A percentile compares a stretch with the other conserved stretches of the same genome.
These are phyloP conservation scores for Petaurus breviceps DNA, from an alignment of 2,113 vertebrate genomes.

Conservation along the genomic window DNA sequence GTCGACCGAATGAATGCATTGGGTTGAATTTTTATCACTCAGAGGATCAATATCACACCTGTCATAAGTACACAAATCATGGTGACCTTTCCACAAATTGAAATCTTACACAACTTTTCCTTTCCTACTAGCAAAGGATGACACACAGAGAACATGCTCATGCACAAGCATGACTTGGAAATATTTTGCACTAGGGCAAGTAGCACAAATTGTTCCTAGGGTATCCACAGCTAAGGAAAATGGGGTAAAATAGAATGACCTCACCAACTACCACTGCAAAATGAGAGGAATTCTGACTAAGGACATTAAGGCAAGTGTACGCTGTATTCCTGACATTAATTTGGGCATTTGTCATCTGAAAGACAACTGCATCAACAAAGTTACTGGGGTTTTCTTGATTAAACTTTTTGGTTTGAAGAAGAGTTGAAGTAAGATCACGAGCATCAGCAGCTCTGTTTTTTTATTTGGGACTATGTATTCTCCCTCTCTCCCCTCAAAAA, in stretches of 20 bases:
- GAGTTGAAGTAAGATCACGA: slow-evolving; percentile 15
- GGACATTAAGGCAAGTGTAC: slow-evolving; percentile 38
- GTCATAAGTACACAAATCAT: background rate
- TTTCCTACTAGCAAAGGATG: background rate
- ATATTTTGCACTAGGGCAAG: background rate
- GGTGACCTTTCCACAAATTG: slow-evolving; percentile 29
- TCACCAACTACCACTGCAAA: slow-evolving; percentile 15
- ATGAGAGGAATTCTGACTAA: slow-evolving; percentile 9
- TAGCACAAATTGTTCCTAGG: background rate
- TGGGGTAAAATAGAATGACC: background rate
- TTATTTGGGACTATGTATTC: background rate
- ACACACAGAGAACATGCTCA: background rate
- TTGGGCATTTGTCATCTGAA: slow-evolving; percentile 21
- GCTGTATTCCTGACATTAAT: background rate
- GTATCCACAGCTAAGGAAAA: background rate
- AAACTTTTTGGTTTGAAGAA: slow-evolving; percentile 35
- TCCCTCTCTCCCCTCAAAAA: background rate
- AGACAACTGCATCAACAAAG: slow-evolving; percentile 20
- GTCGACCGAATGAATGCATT: background rate
- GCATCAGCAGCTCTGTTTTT: background rate
- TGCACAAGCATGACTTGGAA: background rate
- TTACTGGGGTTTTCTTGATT: slow-evolving; percentile 19
- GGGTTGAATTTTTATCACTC: background rate
- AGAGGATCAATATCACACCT: background rate
- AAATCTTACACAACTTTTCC: background rate